Evolutionary conservation across 2,797 vertebrate genomes (phyloP).

Genomic region (Aphelocoma californica): DNA sequence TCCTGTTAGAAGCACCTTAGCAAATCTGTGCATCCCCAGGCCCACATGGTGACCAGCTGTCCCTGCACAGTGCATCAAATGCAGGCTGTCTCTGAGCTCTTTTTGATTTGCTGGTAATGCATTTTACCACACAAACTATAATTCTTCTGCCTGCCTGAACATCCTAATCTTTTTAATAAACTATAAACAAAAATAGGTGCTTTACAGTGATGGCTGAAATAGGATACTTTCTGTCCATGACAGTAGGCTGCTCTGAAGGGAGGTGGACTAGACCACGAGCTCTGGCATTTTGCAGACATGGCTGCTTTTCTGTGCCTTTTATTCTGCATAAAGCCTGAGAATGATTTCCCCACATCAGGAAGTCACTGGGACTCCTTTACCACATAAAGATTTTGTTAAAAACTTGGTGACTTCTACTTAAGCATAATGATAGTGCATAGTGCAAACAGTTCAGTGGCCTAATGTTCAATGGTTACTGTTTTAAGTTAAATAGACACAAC

Average conservation of each 20-base stretch:
- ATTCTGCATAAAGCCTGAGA: background rate
- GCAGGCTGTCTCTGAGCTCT: background rate
- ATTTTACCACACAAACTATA: background rate
- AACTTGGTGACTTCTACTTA: background rate
- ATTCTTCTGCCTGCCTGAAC: background rate
- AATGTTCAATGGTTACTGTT: background rate
- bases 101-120: background rate
- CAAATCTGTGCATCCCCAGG: background rate
- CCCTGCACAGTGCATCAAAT: background rate
- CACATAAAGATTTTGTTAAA: background rate
- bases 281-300: background rate
- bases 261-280: background rate
- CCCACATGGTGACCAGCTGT: background rate
- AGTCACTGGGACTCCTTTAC: background rate
- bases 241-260: background rate
- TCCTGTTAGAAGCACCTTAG: background rate
- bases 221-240: fast-evolving
- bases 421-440: background rate
- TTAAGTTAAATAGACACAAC: background rate
- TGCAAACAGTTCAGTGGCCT: background rate
- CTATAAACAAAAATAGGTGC: background rate
- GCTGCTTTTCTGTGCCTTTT: background rate
- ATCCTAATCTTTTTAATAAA: background rate
- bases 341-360: background rate
- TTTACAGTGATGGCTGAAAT: background rate